Base-by-base conservation (phyloP, 2,888 invertebrate species). In the Timema podura region DNA sequence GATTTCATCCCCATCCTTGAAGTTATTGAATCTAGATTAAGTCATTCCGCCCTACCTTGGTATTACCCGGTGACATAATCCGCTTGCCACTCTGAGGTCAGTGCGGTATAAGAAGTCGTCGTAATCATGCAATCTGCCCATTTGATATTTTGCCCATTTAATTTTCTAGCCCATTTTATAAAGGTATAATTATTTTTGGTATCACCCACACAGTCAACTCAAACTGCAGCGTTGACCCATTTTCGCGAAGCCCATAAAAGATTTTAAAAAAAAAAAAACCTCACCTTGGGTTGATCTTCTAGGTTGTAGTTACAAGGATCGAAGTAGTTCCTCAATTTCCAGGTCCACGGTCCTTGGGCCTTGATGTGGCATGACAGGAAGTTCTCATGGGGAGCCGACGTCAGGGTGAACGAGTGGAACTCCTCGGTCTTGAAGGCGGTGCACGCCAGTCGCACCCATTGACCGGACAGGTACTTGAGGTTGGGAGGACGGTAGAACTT, bases 401-500 rank as follows among this genome's bases (percentile, higher is more conserved):
- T 97, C 67, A 98, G 81, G 0, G 97, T 97, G 80, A 98, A 96
- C 13, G 96, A 96, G 81, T 98, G 97, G 82, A 93, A 96, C 81
- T 97, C 97, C 77, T 91, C 90, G 10, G 91, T 90, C 72, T 90
- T 87, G 79, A 96, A 94, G 0, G 93, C 92, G 0, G 96, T 96
- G 78, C 97, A 97, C 0, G 95, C 91, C 9, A 97, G 82, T 0
- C 97, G 88, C 9, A 96, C 93, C 95, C 95, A 95, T 81, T 95
- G 95, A n/a, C 95, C 95, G 48, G 93, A 94, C 57, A 95, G 83
- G 79, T 96, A 97, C 81, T 95, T 95, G 74, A 97, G 88, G 82
- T 96, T 96, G 0, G 96, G 95, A 6, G 97, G 97, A 64, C 97
- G 88, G 79, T 96, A 96, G 82, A 96, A 97, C 80, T 94, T 96